These are phyloP conservation scores for Cyprinodon tularosa DNA, from an alignment of 2,113 vertebrate genomes.

Conservation along the genomic window DNA sequence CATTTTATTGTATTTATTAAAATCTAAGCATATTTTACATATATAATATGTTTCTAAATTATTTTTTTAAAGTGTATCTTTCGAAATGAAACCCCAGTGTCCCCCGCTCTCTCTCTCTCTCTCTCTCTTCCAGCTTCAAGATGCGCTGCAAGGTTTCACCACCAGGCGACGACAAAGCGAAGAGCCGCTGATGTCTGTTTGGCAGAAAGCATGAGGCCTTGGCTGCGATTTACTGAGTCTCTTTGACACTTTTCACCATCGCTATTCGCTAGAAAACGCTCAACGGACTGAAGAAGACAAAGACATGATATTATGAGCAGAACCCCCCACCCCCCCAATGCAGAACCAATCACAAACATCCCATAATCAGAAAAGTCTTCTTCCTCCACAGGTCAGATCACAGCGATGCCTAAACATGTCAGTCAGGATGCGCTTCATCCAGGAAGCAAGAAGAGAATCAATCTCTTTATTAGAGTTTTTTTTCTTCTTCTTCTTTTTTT, in stretches of 20 bases:
- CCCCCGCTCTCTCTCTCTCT: not conserved
- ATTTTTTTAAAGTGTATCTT: not conserved
- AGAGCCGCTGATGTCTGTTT: slow-evolving; percentile 5
- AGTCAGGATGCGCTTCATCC: slow-evolving; percentile 87
- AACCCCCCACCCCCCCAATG: not conserved
- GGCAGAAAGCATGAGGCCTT: slow-evolving; percentile 24
- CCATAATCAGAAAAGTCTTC: slow-evolving; percentile 30
- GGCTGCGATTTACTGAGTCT: slow-evolving; percentile 6
- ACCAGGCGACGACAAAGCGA: slow-evolving; percentile 80
- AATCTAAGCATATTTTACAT: not conserved
- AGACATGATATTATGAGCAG: not conserved
- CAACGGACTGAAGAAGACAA: not conserved
- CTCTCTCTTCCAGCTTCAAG: not conserved
- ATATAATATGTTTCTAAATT: not conserved
- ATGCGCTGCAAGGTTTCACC: slow-evolving; percentile 37
- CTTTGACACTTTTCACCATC: not conserved
- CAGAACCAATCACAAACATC: slow-evolving; percentile 21
- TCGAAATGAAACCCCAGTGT: not conserved
- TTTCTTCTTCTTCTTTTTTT: not conserved
- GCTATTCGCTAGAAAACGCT: not conserved
- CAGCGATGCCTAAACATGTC: slow-evolving; percentile 82
- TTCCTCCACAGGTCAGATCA: slow-evolving; percentile 65
- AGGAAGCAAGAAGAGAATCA: slow-evolving; percentile 87
- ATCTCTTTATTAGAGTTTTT: slow-evolving; percentile 84
- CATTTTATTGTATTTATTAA: not conserved